Evolutionary conservation across 2,113 vertebrate genomes (phyloP).

Genomic region (Neofelis nebulosa): DNA sequence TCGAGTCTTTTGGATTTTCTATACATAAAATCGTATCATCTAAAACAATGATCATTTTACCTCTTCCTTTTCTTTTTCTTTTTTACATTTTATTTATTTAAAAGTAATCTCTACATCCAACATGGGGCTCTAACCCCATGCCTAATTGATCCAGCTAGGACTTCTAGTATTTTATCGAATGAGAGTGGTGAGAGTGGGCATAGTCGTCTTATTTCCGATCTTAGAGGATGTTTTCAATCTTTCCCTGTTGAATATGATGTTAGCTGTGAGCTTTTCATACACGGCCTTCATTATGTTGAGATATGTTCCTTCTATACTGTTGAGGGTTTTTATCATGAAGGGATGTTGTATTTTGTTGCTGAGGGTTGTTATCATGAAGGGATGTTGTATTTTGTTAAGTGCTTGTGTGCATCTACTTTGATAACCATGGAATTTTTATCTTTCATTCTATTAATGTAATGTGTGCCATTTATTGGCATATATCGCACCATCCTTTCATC

Average conservation of each 20-base stretch:
- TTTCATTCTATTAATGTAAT: neutral
- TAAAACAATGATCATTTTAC: neutral
- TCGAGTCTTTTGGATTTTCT: neutral
- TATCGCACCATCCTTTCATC: neutral
- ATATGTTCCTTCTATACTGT: neutral
- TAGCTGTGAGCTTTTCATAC: neutral
- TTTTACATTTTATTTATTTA: neutral
- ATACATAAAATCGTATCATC: neutral
- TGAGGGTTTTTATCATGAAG: neutral
- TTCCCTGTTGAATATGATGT: neutral
- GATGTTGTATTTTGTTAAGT: neutral
- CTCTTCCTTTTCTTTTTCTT: neutral
- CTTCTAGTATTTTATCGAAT: neutral
- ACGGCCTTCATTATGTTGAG: neutral
- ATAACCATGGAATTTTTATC: neutral
- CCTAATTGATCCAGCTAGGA: neutral
- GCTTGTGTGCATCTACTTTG: neutral
- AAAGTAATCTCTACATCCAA: neutral
- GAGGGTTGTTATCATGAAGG: neutral
- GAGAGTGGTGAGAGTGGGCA: neutral
- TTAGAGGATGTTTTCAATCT: neutral
- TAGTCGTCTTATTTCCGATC: neutral
- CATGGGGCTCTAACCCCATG: neutral
- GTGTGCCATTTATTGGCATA: neutral
- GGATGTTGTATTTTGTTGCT: neutral